Percentiles rank a stretch among this genome's conserved stretches.
Evolutionary conservation across 2,888 invertebrate genomes (phyloP).

Genomic region (Eupithecia subfuscata): DNA sequence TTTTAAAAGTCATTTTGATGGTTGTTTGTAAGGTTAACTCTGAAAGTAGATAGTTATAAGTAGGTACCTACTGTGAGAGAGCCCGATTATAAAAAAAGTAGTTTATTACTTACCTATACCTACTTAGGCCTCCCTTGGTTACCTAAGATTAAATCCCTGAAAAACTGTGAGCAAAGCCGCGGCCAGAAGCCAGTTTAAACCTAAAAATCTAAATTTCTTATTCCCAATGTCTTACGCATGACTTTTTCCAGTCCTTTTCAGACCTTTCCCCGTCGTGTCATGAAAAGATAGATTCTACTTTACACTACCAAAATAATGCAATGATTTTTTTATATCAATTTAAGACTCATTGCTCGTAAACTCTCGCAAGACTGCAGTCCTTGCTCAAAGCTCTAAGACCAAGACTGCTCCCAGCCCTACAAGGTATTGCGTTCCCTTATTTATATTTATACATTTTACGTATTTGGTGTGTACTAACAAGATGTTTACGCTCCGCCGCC

Average conservation of each 20-base stretch:
- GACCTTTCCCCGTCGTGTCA: not conserved
- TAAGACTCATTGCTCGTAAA: not conserved
- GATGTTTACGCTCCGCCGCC: constrained; percentile 67
- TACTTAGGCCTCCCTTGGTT: not conserved
- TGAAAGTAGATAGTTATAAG: not conserved
- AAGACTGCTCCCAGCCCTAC: constrained; percentile 38
- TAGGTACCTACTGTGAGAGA: too few relatives aligned
- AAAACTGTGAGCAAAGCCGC: not conserved
- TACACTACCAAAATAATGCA: not conserved
- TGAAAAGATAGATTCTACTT: not conserved
- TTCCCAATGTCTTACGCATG: not conserved
- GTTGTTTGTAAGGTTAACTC: not conserved
- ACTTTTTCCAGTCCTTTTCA: too few relatives aligned
- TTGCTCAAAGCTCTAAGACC: constrained; percentile 1
- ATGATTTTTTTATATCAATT: not conserved
- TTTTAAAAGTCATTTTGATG: not conserved
- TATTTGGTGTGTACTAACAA: constrained; percentile 80
- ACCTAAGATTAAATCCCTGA: not conserved
- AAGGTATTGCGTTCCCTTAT: constrained; percentile 59
- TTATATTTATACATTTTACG: constrained; percentile 78
- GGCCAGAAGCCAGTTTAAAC: not conserved
- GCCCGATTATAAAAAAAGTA: too few relatives aligned
- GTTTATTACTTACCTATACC: too few relatives aligned
- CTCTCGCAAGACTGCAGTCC: not conserved
- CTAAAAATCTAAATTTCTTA: not conserved